phyloP scores from a whole-genome alignment of 2,113 vertebrate genomes.

The Scatophagus argus region DNA sequence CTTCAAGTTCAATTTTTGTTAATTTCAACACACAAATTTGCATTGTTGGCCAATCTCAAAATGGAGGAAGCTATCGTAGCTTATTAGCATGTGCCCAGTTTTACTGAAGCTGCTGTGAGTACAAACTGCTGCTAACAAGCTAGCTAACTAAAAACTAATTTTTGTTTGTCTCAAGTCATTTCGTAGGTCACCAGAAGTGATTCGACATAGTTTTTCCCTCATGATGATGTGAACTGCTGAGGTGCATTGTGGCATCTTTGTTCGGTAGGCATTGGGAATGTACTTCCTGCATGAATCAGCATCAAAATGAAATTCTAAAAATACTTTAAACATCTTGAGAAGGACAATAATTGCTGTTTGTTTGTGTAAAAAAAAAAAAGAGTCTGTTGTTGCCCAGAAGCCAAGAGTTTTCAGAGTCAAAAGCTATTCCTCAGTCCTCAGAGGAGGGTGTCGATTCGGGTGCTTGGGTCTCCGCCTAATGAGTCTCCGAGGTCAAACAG shows the following conservation, averaged over 20 bases:
- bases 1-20: too few species aligned
- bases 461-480: constrained; percentile 79
- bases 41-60: too few species aligned
- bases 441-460: constrained; percentile 83
- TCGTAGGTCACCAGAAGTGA: background rate
- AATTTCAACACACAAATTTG: too few species aligned
- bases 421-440: constrained; percentile 78
- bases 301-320: constrained; percentile 38
- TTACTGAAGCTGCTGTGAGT: too few species aligned
- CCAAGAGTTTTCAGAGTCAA: background rate
- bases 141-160: background rate
- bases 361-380: constrained; percentile 15
- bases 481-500: constrained; percentile 87
- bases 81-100: too few species aligned
- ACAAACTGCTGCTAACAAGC: too few species aligned
- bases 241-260: constrained; percentile 41
- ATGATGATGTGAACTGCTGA: background rate
- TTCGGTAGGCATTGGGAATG: constrained; percentile 15
- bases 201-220: background rate
- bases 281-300: constrained; percentile 28
- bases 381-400: background rate
- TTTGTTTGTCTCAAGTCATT: constrained; percentile 11
- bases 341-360: background rate
- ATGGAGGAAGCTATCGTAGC: too few species aligned
- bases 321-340: constrained; percentile 36